Conservation (phyloP, 2,797 vertebrate genomes). For the Cirrhinus molitorella region DNA sequence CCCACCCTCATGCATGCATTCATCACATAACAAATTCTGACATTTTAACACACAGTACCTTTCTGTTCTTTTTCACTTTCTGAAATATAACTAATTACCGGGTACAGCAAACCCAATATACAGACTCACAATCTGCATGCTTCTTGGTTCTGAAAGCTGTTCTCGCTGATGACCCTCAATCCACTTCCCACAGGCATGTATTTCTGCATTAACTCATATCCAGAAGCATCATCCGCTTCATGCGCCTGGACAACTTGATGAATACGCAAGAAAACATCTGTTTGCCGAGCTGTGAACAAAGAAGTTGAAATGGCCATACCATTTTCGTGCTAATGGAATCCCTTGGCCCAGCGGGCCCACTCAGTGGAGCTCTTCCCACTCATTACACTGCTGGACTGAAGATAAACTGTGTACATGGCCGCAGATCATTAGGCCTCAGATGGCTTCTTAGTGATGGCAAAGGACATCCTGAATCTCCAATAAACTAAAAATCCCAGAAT, state of each 20-base stretch:
- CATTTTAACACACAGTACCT: background rate
- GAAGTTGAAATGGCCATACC: slow-evolving; percentile 24
- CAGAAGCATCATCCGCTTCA: slow-evolving; percentile 21
- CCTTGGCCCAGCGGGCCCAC: slow-evolving; percentile 53
- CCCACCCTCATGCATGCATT: background rate
- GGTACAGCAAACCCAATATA: background rate
- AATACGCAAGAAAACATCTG: slow-evolving; percentile 57
- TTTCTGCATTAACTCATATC: slow-evolving; percentile 36
- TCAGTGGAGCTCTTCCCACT: slow-evolving; percentile 56
- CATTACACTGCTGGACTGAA: slow-evolving; percentile 60
- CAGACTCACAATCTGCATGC: background rate
- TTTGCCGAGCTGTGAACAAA: slow-evolving; percentile 57
- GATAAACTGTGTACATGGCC: slow-evolving; percentile 65
- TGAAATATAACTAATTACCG: background rate
- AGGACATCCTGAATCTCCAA: slow-evolving; percentile 26
- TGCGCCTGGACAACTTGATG: slow-evolving; percentile 43
- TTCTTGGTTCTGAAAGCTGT: slow-evolving; percentile 13
- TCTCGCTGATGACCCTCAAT: background rate
- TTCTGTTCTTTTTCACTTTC: background rate
- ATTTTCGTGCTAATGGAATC: slow-evolving; percentile 61
- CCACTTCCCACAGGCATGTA: background rate
- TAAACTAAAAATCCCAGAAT: slow-evolving; percentile 11
- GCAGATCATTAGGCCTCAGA: slow-evolving; percentile 61
- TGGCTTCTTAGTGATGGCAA: slow-evolving; percentile 34
- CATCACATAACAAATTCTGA: slow-evolving; percentile 1